These are phyloP conservation scores for Drosophila takahashii DNA, from an alignment of 1,140 invertebrate species.

Conservation along the genomic window DNA sequence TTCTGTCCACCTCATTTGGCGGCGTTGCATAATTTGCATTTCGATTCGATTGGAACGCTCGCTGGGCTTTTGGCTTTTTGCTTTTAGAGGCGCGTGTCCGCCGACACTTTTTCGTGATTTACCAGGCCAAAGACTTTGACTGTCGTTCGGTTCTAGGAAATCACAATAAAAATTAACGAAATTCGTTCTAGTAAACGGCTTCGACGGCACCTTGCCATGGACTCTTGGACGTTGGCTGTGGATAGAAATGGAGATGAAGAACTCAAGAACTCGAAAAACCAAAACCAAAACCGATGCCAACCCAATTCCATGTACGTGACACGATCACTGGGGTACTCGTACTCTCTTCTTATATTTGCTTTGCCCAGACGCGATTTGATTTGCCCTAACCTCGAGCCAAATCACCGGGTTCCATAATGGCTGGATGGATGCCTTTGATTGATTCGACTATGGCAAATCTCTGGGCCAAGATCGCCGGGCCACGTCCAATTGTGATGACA, in stretches of 20 bases:
- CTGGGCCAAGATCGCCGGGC: conserved; percentile 29
- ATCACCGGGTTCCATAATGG: conserved; percentile 2
- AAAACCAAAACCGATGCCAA: conserved; percentile 53
- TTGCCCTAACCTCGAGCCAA: conserved; percentile 17
- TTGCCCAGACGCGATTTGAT: conserved; percentile 37
- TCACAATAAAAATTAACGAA: conserved; percentile 83
- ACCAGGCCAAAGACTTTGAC: conserved; percentile 45
- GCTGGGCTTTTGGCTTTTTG: conserved; percentile 1
- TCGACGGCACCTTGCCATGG: conserved; percentile 20
- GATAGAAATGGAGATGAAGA: neutral
- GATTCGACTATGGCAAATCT: conserved; percentile 67
- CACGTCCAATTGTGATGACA: conserved; percentile 65
- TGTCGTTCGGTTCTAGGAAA: conserved; percentile 74
- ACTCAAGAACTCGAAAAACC: conserved; percentile 2
- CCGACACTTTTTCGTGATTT: conserved; percentile 84
- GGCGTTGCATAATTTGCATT: conserved; percentile 82
- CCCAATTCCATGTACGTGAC: conserved; percentile 82
- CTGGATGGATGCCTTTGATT: conserved; percentile 33
- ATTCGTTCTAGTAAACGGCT: conserved; percentile 80
- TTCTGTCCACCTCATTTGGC: conserved; percentile 28
- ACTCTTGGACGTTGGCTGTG: too few relatives aligned
- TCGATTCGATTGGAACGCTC: conserved; percentile 78
- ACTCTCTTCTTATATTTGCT: conserved; percentile 29
- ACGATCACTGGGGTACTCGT: conserved; percentile 53
- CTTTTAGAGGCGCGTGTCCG: conserved; percentile 79